These are phyloP conservation scores for Arctia plantaginis DNA, from an alignment of 2,888 invertebrate genomes.

Conservation along the genomic window DNA sequence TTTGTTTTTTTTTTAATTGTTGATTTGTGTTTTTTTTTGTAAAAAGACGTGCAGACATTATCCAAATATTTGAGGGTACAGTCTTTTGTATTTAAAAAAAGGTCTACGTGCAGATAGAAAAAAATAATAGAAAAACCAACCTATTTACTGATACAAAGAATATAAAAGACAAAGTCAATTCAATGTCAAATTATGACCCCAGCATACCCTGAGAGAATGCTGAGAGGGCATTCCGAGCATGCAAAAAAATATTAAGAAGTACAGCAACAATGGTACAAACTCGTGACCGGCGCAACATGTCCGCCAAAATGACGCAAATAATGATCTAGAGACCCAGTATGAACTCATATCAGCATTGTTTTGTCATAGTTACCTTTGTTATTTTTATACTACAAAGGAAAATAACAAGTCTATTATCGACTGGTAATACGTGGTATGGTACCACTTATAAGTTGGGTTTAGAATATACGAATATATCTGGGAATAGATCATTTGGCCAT, in stretches of 20 bases:
- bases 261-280: conserved; percentile 28
- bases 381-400: background rate
- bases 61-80: background rate
- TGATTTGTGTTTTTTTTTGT: no score
- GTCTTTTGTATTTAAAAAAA: background rate
- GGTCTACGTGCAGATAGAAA: background rate
- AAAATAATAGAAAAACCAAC: background rate
- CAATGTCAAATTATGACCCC: conserved; percentile 11
- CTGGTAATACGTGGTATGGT: background rate
- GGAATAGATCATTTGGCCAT: no score
- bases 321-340: background rate
- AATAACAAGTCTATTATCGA: no score
- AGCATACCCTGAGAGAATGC: background rate
- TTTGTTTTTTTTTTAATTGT: no score
- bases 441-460: background rate
- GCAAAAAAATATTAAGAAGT: conserved; percentile 18
- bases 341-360: background rate
- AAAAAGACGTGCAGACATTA: no score
- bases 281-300: conserved; percentile 43
- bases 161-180: background rate
- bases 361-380: background rate
- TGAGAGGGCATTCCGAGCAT: conserved; percentile 7
- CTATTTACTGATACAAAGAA: background rate
- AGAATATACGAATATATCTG: background rate
- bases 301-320: conserved; percentile 36